These are phyloP conservation scores for Drosophila funebris DNA, from an alignment of 1,140 invertebrate genomes.

Conservation along the genomic window DNA sequence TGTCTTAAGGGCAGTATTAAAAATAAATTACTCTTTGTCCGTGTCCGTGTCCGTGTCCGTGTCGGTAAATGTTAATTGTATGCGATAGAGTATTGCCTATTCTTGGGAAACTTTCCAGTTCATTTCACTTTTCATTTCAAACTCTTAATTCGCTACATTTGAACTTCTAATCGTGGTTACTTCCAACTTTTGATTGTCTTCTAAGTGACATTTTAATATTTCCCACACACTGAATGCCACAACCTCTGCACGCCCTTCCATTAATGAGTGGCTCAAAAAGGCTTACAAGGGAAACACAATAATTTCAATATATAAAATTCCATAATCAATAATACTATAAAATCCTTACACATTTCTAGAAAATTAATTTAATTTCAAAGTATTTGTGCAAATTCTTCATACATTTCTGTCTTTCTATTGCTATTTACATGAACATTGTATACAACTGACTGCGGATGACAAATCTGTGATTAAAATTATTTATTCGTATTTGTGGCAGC, in stretches of 20 bases:
- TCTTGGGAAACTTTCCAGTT: not conserved
- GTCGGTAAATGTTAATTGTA: constrained; percentile 1
- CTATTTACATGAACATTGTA: constrained; percentile 29
- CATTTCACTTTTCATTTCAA: not conserved
- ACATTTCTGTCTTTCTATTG: no score
- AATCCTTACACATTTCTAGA: no score
- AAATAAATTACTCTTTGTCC: constrained; percentile 67
- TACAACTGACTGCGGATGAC: constrained; percentile 45
- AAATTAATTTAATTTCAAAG: no score
- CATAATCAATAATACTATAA: no score
- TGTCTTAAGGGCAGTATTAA: constrained; percentile 60
- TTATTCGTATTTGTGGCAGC: not conserved
- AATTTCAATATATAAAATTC: no score
- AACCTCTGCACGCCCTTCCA: no score
- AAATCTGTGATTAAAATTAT: constrained; percentile 69
- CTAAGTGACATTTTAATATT: constrained; percentile 25
- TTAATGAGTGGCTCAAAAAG: no score
- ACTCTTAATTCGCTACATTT: not conserved
- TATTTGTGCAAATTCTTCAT: no score
- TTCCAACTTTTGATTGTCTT: no score
- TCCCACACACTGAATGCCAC: no score
- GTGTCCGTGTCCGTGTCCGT: constrained; percentile 28
- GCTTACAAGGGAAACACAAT: no score
- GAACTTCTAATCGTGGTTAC: not conserved
- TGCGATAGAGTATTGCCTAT: not conserved